Evolutionary conservation across 2,888 invertebrate genomes (phyloP).

Genomic region (Drosophila peninsularis): DNA sequence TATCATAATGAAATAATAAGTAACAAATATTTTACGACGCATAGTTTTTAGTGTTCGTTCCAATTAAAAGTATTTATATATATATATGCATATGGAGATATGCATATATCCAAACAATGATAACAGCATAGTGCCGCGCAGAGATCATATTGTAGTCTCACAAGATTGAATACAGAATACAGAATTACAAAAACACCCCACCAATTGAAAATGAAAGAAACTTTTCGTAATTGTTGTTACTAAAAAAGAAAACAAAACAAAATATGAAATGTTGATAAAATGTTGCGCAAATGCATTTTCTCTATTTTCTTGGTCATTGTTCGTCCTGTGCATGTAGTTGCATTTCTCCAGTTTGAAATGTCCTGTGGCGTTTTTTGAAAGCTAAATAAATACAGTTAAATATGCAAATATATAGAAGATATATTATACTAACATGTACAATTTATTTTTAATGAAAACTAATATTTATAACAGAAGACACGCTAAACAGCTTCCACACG

Average conservation of each 20-base stretch:
- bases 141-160: conserved; percentile 35
- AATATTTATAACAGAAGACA: conserved; percentile 43
- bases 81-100: conserved; percentile 9
- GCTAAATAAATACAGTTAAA: conserved; percentile 54
- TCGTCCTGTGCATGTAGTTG: conserved; percentile 68
- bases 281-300: conserved; percentile 62
- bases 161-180: conserved; percentile 36
- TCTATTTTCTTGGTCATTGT: conserved; percentile 48
- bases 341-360: conserved; percentile 60
- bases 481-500: conserved; percentile 44
- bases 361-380: conserved; percentile 66
- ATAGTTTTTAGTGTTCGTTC: conserved; percentile 77
- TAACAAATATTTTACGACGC: conserved; percentile 69
- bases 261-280: conserved; percentile 44
- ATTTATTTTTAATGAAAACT: conserved; percentile 68
- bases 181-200: conserved; percentile 71
- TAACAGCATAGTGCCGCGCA: conserved; percentile 47
- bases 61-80: conserved; percentile 40
- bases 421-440: conserved; percentile 37
- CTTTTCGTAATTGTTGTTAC: conserved; percentile 61
- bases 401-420: conserved; percentile 48
- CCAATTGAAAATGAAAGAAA: conserved; percentile 62
- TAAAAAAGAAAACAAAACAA: conserved; percentile 21
- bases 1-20: conserved; percentile 51
- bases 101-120: conserved; percentile 12